A percentile compares a stretch with the other conserved stretches of the same genome.
phyloP scores from a whole-genome alignment of 2,797 vertebrate genomes.

The Melanotaenia parkinsoni region DNA sequence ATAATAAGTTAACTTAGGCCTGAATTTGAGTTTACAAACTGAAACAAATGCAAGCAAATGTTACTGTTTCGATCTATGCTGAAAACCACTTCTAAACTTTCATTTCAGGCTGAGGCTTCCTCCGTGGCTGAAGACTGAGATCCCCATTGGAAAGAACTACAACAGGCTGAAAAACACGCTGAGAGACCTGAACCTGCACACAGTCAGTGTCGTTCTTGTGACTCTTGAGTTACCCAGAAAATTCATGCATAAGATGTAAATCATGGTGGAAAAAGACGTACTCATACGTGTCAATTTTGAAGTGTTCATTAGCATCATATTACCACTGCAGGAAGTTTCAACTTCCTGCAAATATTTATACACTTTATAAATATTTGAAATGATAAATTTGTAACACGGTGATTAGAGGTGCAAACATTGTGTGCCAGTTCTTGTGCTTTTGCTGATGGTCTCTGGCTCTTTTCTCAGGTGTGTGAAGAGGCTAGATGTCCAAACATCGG shows the following conservation, averaged over 20 bases:
- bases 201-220: slow-evolving; percentile 79
- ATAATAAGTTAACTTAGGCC: too few relatives aligned
- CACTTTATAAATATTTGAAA: not conserved
- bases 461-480: slow-evolving; percentile 94
- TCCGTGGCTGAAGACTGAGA: slow-evolving; percentile 96
- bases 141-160: slow-evolving; percentile 96
- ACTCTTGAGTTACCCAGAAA: not conserved
- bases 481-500: slow-evolving; percentile 97
- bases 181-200: slow-evolving; percentile 93
- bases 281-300: not conserved
- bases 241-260: not conserved
- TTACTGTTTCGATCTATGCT: not conserved
- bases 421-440: not conserved
- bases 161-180: slow-evolving; percentile 94
- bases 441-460: not conserved
- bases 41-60: too few relatives aligned
- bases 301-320: not conserved
- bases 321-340: not conserved
- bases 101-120: slow-evolving; percentile 89
- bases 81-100: not conserved
- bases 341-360: not conserved
- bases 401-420: not conserved
- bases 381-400: not conserved
- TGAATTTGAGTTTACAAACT: too few relatives aligned
- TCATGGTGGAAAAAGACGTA: not conserved